phyloP scores from a whole-genome alignment of 2,113 vertebrate genomes.

The Corythoichthys haematopterus region DNA sequence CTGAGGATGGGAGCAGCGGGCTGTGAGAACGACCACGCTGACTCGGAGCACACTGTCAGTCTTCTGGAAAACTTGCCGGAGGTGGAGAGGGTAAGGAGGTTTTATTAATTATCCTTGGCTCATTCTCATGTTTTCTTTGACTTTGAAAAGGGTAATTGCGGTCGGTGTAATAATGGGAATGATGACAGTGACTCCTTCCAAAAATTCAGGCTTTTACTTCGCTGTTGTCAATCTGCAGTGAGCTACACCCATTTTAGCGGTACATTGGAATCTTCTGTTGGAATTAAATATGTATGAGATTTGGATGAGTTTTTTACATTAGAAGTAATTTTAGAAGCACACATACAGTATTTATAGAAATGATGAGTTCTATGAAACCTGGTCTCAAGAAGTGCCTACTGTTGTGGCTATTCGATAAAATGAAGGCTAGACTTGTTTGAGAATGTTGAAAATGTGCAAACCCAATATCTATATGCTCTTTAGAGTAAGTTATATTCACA shows the following conservation, averaged over 20 bases:
- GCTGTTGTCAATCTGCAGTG: not conserved
- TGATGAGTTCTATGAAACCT: no score
- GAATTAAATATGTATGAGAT: not conserved
- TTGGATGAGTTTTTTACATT: not conserved
- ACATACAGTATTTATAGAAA: no score
- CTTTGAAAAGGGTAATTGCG: conserved; percentile 21
- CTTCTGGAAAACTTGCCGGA: conserved; percentile 86
- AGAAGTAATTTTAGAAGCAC: not conserved
- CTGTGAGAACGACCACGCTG: conserved; percentile 83
- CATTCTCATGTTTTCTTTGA: not conserved
- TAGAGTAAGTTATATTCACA: not conserved
- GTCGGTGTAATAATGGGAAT: conserved; percentile 16
- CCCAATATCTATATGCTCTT: not conserved
- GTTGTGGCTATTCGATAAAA: not conserved
- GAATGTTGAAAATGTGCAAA: not conserved
- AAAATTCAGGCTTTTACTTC: not conserved
- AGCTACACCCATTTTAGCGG: not conserved
- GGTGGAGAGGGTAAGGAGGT: conserved; percentile 83
- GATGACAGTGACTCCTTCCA: not conserved
- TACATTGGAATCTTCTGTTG: not conserved
- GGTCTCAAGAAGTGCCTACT: not conserved
- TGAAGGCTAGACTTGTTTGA: not conserved
- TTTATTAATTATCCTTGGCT: not conserved
- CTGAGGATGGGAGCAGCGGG: conserved; percentile 79
- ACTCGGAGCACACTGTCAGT: conserved; percentile 79